These are phyloP conservation scores for Falco rusticolus DNA, from an alignment of 2,797 vertebrate genomes.

Conservation along the genomic window DNA sequence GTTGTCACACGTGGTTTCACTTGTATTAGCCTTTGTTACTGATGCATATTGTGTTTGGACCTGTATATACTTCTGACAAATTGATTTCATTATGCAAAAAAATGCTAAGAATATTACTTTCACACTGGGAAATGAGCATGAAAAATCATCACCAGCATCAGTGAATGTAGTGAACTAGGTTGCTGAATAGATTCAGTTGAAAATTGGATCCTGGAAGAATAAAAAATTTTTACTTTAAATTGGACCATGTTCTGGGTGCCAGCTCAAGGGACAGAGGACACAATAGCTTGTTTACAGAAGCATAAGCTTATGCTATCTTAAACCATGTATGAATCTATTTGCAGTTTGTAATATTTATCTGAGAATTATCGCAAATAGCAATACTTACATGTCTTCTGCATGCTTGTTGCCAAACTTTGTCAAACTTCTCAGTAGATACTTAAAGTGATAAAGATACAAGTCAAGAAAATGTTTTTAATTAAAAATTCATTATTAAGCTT, in stretches of 20 bases:
- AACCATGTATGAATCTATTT: neutral
- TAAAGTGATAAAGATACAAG: neutral
- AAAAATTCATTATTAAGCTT: neutral
- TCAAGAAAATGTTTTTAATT: neutral
- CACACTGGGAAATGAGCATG: neutral
- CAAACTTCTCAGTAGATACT: neutral
- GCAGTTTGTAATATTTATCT: neutral
- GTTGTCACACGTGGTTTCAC: neutral
- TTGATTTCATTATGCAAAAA: neutral
- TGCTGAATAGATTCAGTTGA: neutral
- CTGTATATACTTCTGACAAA: slow-evolving; percentile 3
- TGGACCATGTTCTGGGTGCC: neutral
- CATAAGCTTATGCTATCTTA: neutral
- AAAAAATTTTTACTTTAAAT: neutral
- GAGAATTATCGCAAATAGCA: neutral
- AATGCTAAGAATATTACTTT: neutral
- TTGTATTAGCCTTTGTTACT: neutral
- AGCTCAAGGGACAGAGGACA: neutral
- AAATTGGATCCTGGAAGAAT: neutral
- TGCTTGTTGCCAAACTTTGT: neutral
- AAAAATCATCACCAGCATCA: neutral
- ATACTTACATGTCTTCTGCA: neutral
- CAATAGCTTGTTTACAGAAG: neutral
- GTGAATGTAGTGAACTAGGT: neutral
- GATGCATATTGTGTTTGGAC: neutral